Conservation (phyloP, 1,140 invertebrate genomes). For the Musca domestica region DNA sequence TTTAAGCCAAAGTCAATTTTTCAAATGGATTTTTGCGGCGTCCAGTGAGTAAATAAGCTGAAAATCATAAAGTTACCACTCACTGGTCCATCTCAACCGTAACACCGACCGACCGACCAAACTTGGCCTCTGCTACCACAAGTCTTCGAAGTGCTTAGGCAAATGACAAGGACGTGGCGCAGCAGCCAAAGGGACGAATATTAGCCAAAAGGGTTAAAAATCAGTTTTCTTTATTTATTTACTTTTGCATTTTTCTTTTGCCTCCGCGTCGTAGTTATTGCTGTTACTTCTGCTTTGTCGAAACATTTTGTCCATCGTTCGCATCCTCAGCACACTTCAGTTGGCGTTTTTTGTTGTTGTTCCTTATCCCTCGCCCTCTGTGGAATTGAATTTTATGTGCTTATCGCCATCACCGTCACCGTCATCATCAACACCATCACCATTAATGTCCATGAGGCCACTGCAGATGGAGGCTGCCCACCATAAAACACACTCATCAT, state of each 20-base stretch:
- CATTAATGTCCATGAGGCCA: conserved; percentile 13
- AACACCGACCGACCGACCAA: neutral
- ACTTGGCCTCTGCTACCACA: neutral
- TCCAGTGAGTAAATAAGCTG: conserved; percentile 3
- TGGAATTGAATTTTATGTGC: conserved; percentile 12
- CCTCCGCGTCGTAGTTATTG: neutral
- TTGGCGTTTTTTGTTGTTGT: neutral
- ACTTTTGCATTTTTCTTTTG: neutral
- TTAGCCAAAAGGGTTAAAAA: conserved; percentile 10
- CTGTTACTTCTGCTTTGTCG: neutral
- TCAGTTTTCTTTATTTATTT: conserved; percentile 5
- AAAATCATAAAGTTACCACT: conserved; percentile 12
- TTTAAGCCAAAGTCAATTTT: conserved; percentile 12
- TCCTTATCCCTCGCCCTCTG: neutral
- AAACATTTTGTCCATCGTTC: conserved; percentile 6
- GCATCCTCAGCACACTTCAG: neutral
- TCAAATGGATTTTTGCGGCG: conserved; percentile 15
- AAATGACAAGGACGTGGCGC: neutral
- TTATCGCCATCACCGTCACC: conserved; percentile 11
- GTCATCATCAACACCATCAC: conserved; percentile 17
- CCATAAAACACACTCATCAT: conserved; percentile 8
- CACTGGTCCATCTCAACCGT: neutral
- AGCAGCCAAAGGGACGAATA: neutral
- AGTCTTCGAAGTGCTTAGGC: neutral
- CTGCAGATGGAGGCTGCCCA: neutral